Evolutionary conservation across 2,888 invertebrate species (phyloP).

Genomic region (Phymatocera aterrima): DNA sequence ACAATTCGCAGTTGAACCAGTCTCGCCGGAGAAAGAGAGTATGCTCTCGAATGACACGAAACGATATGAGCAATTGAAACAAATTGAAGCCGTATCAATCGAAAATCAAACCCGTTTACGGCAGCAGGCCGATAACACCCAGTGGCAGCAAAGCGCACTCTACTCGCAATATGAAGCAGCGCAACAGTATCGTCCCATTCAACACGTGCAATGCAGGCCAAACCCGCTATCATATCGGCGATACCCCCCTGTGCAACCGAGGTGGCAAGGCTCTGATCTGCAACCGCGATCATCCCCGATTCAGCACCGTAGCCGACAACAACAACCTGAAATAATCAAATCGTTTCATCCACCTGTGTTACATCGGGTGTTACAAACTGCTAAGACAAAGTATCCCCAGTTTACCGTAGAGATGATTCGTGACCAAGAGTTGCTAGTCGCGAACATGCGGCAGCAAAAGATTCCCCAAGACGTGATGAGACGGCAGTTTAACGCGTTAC

Average conservation of each 20-base stretch:
- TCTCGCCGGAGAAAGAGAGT: background rate
- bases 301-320: slow-evolving; percentile 7
- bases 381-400: slow-evolving; percentile 49
- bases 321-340: background rate
- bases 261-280: slow-evolving; percentile 3
- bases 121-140: background rate
- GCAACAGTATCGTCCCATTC: background rate
- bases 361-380: background rate
- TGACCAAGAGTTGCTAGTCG: slow-evolving; percentile 65
- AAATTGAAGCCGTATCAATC: background rate
- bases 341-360: background rate
- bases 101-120: background rate
- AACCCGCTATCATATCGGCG: background rate
- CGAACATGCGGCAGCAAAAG: slow-evolving; percentile 65
- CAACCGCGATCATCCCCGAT: slow-evolving; percentile 31
- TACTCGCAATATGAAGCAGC: background rate
- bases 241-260: background rate
- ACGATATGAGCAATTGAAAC: background rate
- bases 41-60: background rate
- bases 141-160: background rate
- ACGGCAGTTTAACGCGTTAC: slow-evolving; percentile 65
- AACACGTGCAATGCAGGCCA: background rate
- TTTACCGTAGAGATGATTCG: slow-evolving; percentile 65
- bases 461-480: slow-evolving; percentile 63
- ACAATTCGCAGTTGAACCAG: background rate